These are phyloP conservation scores for Acanthopagrus latus DNA, from an alignment of 2,797 vertebrate genomes.

Conservation along the genomic window DNA sequence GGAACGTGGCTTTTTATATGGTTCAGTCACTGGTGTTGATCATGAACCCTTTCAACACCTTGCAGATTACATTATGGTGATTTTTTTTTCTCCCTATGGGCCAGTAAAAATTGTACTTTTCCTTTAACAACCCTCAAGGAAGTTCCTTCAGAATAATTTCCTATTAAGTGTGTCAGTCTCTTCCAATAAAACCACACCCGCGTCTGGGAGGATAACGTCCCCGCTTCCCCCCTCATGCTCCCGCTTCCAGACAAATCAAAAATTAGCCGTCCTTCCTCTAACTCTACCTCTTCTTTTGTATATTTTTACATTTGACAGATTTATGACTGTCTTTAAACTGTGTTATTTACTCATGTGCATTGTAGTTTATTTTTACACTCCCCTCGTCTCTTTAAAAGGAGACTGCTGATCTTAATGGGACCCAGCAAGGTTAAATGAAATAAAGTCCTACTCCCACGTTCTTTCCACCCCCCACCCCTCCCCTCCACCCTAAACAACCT, in stretches of 20 bases:
- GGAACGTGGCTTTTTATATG: constrained; percentile 10
- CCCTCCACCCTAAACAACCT: constrained; percentile 72
- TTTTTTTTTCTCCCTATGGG: constrained; percentile 30
- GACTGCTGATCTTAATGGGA: constrained; percentile 24
- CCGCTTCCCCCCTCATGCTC: constrained; percentile 5
- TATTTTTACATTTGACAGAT: constrained; percentile 3
- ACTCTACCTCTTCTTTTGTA: constrained; percentile 9
- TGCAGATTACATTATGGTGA: constrained; percentile 5
- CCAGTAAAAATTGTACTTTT: constrained; percentile 38
- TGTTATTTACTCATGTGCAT: not conserved
- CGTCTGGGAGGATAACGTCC: constrained; percentile 46
- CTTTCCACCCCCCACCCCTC: constrained; percentile 32
- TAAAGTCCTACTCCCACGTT: constrained; percentile 45
- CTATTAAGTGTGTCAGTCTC: constrained; percentile 52
- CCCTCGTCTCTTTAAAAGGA: constrained; percentile 8
- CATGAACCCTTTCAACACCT: constrained; percentile 30
- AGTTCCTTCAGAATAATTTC: constrained; percentile 47
- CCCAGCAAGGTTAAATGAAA: constrained; percentile 32
- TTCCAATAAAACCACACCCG: constrained; percentile 67
- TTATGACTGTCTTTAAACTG: constrained; percentile 2
- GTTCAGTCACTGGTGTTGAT: constrained; percentile 10
- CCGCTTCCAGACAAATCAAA: constrained; percentile 23
- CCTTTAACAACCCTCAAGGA: constrained; percentile 35
- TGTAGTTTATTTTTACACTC: constrained; percentile 23
- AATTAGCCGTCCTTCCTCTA: constrained; percentile 17